A percentile compares a stretch with the other conserved stretches of the same genome.
Evolutionary conservation across 2,888 invertebrate genomes (phyloP).

Genomic region (Drosophila peninsularis): DNA sequence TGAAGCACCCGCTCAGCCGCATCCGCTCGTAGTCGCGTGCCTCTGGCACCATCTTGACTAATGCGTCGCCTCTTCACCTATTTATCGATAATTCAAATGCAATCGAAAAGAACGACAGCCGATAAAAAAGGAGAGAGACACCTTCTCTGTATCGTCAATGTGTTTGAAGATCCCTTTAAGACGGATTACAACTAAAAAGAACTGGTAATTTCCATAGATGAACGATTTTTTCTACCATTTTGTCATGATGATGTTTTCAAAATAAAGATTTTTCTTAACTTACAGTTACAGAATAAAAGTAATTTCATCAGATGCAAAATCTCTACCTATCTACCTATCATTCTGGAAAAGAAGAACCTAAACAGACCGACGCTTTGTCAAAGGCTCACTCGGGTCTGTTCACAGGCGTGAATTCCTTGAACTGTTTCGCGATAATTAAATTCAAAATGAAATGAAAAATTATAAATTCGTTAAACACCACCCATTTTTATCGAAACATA

Average conservation of each 20-base stretch:
- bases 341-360: background rate
- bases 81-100: background rate
- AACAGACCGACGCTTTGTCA: background rate
- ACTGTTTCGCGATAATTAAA: background rate
- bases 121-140: background rate
- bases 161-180: background rate
- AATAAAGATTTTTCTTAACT: conserved; percentile 1
- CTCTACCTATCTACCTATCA: background rate
- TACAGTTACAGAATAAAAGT: background rate
- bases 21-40: background rate
- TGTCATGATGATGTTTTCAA: conserved; percentile 1
- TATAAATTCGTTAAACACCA: background rate
- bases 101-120: background rate
- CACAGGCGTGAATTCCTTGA: background rate
- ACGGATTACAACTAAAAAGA: background rate
- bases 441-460: background rate
- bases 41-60: background rate
- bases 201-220: background rate
- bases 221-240: background rate
- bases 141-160: background rate
- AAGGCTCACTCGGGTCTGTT: background rate
- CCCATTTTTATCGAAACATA: conserved; percentile 56
- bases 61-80: background rate
- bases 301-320: background rate
- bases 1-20: conserved; percentile 4